Evolutionary conservation across 2,797 vertebrate species (phyloP), one percentile per base, ranked within the genome.

Genomic region (Lycodopsis pacificus): DNA sequence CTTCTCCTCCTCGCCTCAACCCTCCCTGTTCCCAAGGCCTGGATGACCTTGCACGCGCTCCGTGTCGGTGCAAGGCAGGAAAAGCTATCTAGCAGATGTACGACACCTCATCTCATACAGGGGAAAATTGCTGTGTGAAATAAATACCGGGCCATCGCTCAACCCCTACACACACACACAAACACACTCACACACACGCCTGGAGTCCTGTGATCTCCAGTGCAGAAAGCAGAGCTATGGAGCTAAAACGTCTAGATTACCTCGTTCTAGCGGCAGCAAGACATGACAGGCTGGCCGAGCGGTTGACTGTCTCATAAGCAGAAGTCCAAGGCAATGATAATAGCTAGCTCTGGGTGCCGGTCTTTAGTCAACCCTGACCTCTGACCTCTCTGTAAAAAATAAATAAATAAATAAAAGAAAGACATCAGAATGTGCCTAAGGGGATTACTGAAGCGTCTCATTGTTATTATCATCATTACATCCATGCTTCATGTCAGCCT

Each of bases 51-150:
- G 90, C 61, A 36, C 73, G 14, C 69, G 61, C 81, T 84, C 81
- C 19, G 3, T 76, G 83, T 88, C 79, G 53, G 74, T 53, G 69
- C 73, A 25, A 73, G 85, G 85, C 85, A 89, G 87, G 88, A 90
- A 93, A 93, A 94, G 87, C 89, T 87, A 93, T 93, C 87, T 85
- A 91, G 86, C 92, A 92, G 91, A 93, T 90, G 91, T 91, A 91
- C 80, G 73, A 90, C 90, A 92, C 90, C 86, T 92, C 92, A 93
- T 93, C 88, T 93, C 82, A 77, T 89, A 85, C 75, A 20, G 76
- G 77, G 83, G 87, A 77, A 88, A 86, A 92, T 92, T 92, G 91
- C 91, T 84, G 88, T 78, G 85, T 85, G 88, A 91, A 93, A 93
- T 92, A 93, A 93, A 93, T 91, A 90, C 84, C 77, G 83, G 82